phyloP scores from a whole-genome alignment of 2,888 invertebrate genomes.

The Dilophus febrilis region DNA sequence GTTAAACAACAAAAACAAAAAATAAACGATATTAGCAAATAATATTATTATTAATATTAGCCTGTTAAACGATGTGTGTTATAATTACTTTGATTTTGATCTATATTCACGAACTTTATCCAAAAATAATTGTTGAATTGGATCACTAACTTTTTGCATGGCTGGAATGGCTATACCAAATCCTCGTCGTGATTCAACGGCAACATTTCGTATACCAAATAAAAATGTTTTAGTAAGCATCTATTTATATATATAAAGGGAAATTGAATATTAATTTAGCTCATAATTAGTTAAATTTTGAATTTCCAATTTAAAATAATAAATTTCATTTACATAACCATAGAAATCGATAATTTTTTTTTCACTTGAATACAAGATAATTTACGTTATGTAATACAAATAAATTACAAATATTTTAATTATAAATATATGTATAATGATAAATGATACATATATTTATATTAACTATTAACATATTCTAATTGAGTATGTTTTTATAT shows the following conservation, averaged over 20 bases:
- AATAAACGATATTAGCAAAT: slow-evolving; percentile 7
- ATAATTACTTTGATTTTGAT: slow-evolving; percentile 50
- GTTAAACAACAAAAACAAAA: slow-evolving; percentile 10
- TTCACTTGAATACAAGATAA: too few relatives aligned
- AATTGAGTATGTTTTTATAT: too few relatives aligned
- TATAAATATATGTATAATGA: too few relatives aligned
- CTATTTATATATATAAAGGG: slow-evolving; percentile 27
- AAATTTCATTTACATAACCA: too few relatives aligned
- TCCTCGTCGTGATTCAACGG: slow-evolving; percentile 43
- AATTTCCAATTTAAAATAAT: too few relatives aligned
- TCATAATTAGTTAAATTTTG: too few relatives aligned
- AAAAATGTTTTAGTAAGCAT: slow-evolving; percentile 39
- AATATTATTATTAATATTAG: neutral
- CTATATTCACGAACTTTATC: slow-evolving; percentile 85
- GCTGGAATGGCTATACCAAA: slow-evolving; percentile 53
- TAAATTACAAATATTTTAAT: too few relatives aligned
- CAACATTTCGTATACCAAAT: slow-evolving; percentile 33
- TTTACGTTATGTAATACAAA: too few relatives aligned
- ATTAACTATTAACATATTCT: too few relatives aligned
- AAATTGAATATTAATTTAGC: too few relatives aligned
- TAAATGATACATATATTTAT: too few relatives aligned
- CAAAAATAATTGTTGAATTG: slow-evolving; percentile 84
- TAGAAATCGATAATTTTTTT: too few relatives aligned
- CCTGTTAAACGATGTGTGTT: neutral
- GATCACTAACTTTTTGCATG: slow-evolving; percentile 59